Evolutionary conservation across 2,888 invertebrate genomes (phyloP).

Genomic region (Rhodophaea formosa): DNA sequence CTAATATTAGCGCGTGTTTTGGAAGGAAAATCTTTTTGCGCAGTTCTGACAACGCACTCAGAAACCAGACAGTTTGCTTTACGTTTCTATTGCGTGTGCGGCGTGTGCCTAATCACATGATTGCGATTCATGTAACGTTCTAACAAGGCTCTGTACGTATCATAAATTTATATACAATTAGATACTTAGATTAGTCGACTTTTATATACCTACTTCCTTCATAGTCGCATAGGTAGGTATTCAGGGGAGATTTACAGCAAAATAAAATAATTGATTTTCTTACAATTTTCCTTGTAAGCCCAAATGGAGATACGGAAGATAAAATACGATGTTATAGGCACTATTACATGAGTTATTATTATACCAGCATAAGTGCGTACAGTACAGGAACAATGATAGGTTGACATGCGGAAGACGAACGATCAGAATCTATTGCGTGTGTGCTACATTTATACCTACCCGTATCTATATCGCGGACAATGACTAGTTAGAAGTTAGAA

Average conservation of each 20-base stretch:
- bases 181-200: not conserved
- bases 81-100: constrained; percentile 8
- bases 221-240: not conserved
- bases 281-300: constrained; percentile 5
- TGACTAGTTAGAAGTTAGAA: constrained; percentile 37
- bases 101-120: constrained; percentile 10
- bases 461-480: not conserved
- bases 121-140: constrained; percentile 17
- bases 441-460: not conserved
- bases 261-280: not conserved
- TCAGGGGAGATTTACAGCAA: not conserved
- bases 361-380: not conserved
- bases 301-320: constrained; percentile 8
- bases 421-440: constrained; percentile 24
- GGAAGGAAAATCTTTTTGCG: constrained; percentile 21
- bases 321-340: not conserved
- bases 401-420: constrained; percentile 57
- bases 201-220: not conserved
- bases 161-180: not conserved
- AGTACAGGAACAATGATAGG: constrained; percentile 37
- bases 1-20: constrained; percentile 24
- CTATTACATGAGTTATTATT: not conserved
- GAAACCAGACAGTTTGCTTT: not conserved
- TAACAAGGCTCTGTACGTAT: not conserved
- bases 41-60: constrained; percentile 15